Evolutionary conservation across 1,140 invertebrate genomes (phyloP).

Genomic region (Diorhabda elongata): DNA sequence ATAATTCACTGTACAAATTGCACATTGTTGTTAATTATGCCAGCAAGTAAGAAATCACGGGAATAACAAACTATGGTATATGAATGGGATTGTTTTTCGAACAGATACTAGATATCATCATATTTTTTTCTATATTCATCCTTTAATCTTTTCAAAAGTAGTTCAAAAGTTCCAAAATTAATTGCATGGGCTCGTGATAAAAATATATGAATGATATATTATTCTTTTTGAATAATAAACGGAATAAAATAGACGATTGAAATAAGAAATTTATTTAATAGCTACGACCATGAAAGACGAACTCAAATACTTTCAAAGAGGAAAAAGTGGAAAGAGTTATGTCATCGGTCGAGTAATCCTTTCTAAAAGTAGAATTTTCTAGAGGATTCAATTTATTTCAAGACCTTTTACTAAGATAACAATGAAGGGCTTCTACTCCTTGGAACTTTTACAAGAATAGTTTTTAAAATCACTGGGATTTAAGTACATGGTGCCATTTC

Average conservation of each 20-base stretch:
- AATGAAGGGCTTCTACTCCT: not conserved
- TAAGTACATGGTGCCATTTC: not conserved
- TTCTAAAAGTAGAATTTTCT: not conserved
- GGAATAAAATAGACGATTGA: not conserved
- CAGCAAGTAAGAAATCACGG: too few relatives aligned
- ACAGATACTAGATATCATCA: too few relatives aligned
- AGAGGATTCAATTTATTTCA: conserved; percentile 2
- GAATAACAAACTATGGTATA: too few relatives aligned
- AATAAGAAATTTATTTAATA: conserved; percentile 3
- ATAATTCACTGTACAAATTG: too few relatives aligned
- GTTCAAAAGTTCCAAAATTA: not conserved
- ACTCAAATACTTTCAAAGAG: not conserved
- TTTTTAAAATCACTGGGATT: conserved; percentile 1
- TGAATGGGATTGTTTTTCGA: too few relatives aligned
- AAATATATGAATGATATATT: not conserved
- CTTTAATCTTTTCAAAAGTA: too few relatives aligned
- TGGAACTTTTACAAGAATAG: not conserved
- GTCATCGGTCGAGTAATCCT: not conserved
- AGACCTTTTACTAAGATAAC: not conserved
- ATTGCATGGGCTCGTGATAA: not conserved
- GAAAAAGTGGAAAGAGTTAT: not conserved
- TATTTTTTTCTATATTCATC: too few relatives aligned
- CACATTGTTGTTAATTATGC: too few relatives aligned
- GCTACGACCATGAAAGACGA: not conserved
- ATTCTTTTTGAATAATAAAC: not conserved